phyloP scores from a whole-genome alignment of 1,140 invertebrate species.

The Drosophila pseudoobscura region DNA sequence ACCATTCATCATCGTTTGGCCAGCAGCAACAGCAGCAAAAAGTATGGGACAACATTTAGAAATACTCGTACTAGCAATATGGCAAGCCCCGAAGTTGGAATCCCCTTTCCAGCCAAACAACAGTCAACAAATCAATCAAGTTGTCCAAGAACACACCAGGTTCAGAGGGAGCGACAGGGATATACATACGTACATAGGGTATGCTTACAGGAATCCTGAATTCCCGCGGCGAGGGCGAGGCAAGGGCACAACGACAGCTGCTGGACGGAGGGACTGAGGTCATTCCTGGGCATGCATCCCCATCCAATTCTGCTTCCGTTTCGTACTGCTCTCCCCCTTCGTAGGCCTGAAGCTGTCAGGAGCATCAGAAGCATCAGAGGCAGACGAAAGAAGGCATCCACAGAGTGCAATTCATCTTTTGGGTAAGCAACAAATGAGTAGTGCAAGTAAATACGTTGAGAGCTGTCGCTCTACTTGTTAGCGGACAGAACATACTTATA shows the following conservation, averaged over 20 bases:
- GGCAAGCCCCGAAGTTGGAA: slow-evolving; percentile 27
- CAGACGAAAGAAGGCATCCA: slow-evolving; percentile 8
- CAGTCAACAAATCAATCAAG: slow-evolving; percentile 51
- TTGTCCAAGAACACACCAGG: slow-evolving; percentile 18
- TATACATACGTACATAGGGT: not conserved
- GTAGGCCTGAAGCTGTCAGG: slow-evolving; percentile 18
- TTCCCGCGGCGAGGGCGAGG: too few species aligned
- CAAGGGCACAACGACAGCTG: too few species aligned
- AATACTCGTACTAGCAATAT: slow-evolving; percentile 29
- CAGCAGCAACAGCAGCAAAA: slow-evolving; percentile 9
- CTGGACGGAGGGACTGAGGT: too few species aligned
- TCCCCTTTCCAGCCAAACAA: not conserved
- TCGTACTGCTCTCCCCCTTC: not conserved
- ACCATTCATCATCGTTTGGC: slow-evolving; percentile 55
- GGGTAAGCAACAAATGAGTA: slow-evolving; percentile 37
- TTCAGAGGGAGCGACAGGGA: slow-evolving; percentile 18
- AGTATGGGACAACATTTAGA: slow-evolving; percentile 30
- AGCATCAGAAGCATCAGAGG: slow-evolving; percentile 15
- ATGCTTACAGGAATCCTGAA: too few species aligned
- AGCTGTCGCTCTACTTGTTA: too few species aligned
- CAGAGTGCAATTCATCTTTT: slow-evolving; percentile 40
- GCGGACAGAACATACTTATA: too few species aligned
- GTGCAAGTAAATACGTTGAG: not conserved
- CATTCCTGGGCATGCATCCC: too few species aligned
- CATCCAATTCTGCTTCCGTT: too few species aligned